phyloP scores from a whole-genome alignment of 2,113 vertebrate species.

The Lepidothrix coronata region DNA sequence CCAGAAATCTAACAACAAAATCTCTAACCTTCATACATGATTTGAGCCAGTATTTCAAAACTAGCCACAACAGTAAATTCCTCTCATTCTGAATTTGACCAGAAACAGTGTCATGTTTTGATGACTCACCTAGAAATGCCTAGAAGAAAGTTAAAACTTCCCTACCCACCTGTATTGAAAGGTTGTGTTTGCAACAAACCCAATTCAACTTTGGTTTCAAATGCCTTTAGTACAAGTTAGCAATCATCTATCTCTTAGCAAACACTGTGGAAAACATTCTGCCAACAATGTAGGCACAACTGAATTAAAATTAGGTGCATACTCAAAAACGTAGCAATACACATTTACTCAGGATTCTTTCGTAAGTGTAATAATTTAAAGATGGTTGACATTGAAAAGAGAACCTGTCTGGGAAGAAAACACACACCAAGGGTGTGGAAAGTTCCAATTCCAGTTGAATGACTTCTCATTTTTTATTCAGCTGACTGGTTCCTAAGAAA shows the following conservation, averaged over 20 bases:
- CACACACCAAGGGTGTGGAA: background rate
- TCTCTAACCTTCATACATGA: background rate
- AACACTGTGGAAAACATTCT: background rate
- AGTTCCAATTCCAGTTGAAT: background rate
- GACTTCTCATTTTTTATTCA: background rate
- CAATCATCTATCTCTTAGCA: background rate
- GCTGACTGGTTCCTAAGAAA: background rate
- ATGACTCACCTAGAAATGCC: constrained; percentile 5
- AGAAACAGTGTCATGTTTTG: background rate
- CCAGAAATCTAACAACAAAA: background rate
- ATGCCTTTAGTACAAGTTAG: background rate
- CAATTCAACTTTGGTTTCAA: background rate
- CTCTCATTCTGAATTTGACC: background rate
- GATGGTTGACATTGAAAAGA: background rate
- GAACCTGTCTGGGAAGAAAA: background rate
- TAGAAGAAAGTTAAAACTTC: background rate
- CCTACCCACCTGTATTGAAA: background rate
- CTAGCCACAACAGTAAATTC: background rate
- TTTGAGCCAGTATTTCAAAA: background rate
- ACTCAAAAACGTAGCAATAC: background rate
- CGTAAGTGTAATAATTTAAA: background rate
- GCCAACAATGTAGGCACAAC: background rate
- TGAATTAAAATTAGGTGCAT: background rate
- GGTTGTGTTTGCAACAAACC: background rate
- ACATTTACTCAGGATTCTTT: background rate